Percentiles rank a stretch among this genome's conserved stretches.
Conservation (phyloP, 2,888 invertebrate species). For the Hirudinaria manillensis region DNA sequence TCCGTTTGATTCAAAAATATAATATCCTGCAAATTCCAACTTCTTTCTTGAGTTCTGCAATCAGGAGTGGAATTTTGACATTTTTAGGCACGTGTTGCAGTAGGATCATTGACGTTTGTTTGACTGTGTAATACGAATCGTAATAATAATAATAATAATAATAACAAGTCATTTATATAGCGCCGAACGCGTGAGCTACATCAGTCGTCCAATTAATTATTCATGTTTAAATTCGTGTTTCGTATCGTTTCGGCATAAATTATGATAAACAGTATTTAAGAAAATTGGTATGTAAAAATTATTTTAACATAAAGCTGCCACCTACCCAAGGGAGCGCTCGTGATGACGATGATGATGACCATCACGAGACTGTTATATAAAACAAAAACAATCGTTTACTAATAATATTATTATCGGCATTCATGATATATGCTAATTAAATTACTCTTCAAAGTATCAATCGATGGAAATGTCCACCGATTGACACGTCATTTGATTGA, state of each 20-base stretch:
- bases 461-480: no score
- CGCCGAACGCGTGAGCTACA: no score
- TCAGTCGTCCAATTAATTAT: no score
- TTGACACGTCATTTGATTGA: no score
- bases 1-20: background rate
- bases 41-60: constrained; percentile 64
- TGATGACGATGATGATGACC: constrained; percentile 52
- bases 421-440: no score
- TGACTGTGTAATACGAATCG: constrained; percentile 33
- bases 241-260: no score
- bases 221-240: no score
- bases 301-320: background rate
- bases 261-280: no score
- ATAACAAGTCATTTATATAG: no score
- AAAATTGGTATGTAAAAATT: background rate
- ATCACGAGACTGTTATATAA: constrained; percentile 67
- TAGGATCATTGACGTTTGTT: constrained; percentile 39
- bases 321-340: constrained; percentile 50
- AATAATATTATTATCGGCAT: no score
- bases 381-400: no score
- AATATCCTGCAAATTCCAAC: constrained; percentile 51
- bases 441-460: no score
- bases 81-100: constrained; percentile 97
- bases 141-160: background rate
- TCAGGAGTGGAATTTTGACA: constrained; percentile 77